A percentile compares a stretch with the other conserved stretches of the same genome.
Conservation (phyloP, 2,888 invertebrate species). For the Baronia brevicornis region DNA sequence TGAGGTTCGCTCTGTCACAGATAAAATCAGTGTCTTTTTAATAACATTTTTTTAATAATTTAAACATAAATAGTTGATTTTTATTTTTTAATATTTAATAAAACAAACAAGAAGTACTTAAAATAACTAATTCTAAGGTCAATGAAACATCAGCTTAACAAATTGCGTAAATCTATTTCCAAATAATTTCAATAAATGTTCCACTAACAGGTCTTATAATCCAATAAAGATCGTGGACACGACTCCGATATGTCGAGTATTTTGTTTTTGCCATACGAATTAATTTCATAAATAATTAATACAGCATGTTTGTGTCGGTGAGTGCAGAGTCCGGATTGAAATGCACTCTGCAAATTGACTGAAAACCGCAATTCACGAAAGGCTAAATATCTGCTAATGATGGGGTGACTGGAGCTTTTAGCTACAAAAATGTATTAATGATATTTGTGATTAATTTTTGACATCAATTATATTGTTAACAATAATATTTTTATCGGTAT, state of each 20-base stretch:
- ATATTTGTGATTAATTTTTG: slow-evolving; percentile 13
- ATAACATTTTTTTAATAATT: too few relatives aligned
- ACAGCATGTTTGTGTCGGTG: slow-evolving; percentile 51
- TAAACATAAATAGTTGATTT: too few relatives aligned
- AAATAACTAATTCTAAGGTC: too few relatives aligned
- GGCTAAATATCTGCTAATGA: slow-evolving; percentile 73
- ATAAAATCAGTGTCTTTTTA: too few relatives aligned
- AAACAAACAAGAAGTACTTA: too few relatives aligned
- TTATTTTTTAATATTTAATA: too few relatives aligned
- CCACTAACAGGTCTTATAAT: slow-evolving; percentile 43
- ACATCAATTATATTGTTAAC: slow-evolving; percentile 14
- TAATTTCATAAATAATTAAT: slow-evolving; percentile 72
- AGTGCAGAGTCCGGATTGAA: slow-evolving; percentile 56
- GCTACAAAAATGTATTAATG: slow-evolving; percentile 13
- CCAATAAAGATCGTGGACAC: slow-evolving; percentile 47
- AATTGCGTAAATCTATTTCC: too few relatives aligned
- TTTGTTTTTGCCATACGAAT: slow-evolving; percentile 59
- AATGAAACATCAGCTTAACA: too few relatives aligned
- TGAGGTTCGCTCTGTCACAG: too few relatives aligned
- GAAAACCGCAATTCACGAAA: slow-evolving; percentile 68
- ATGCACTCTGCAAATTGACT: slow-evolving; percentile 72
- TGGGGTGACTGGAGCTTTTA: slow-evolving; percentile 47
- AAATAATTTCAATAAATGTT: slow-evolving; percentile 5
- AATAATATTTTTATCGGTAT: too few relatives aligned
- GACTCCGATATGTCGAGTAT: slow-evolving; percentile 36